These are phyloP conservation scores for Sebastes cheni DNA, from an alignment of 2,797 vertebrate species.

Conservation along the genomic window DNA sequence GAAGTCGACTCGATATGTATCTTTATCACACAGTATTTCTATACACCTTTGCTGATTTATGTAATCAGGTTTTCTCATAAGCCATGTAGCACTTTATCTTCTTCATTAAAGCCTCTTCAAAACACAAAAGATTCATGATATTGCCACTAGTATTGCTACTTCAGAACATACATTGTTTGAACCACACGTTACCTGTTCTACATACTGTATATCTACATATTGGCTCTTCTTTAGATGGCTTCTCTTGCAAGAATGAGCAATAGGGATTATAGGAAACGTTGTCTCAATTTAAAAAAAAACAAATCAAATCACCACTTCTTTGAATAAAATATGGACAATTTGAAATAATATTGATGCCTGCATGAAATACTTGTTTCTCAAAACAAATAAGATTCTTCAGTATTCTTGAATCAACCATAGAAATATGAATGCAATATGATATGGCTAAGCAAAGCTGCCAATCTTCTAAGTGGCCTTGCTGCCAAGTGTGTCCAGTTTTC, in stretches of 20 bases:
- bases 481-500: background rate
- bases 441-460: background rate
- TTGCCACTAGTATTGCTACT: background rate
- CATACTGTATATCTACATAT: background rate
- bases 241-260: too few species aligned
- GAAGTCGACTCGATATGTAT: background rate
- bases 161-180: background rate
- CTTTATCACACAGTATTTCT: background rate
- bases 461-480: background rate
- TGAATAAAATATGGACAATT: background rate
- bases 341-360: background rate
- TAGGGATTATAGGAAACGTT: too few species aligned
- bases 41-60: background rate
- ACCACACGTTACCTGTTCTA: background rate
- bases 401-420: background rate
- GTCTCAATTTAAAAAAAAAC: background rate
- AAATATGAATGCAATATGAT: background rate
- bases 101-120: background rate
- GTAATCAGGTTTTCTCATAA: background rate
- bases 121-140: background rate
- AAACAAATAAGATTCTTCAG: background rate
- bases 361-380: background rate
- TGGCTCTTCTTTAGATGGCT: background rate
- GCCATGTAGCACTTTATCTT: background rate
- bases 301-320: background rate